Conservation (phyloP, 2,113 vertebrate genomes). For the Zosterops japonicus region DNA sequence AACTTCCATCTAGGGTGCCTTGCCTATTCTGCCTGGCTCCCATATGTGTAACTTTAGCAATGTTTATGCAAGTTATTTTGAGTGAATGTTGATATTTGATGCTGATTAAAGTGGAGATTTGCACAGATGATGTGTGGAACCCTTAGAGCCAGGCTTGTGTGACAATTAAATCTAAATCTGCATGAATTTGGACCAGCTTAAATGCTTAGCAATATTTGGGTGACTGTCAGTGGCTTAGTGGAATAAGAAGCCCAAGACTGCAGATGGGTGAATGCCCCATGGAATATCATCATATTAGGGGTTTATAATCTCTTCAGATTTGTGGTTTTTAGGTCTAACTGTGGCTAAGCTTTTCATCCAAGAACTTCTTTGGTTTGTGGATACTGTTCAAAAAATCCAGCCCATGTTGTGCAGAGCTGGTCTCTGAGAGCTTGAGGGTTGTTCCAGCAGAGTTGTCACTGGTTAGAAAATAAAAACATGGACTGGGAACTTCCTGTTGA, state of each 20-base stretch:
- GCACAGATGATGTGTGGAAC: slow-evolving; percentile 19
- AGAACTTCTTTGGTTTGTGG: not conserved
- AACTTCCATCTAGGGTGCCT: not conserved
- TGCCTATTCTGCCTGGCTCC: not conserved
- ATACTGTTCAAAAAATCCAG: not conserved
- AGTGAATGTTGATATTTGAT: not conserved
- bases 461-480: not conserved
- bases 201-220: slow-evolving; percentile 45
- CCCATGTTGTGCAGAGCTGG: not conserved
- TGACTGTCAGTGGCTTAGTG: not conserved
- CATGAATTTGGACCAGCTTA: slow-evolving; percentile 39
- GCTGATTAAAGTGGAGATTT: slow-evolving; percentile 8
- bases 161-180: slow-evolving; percentile 37
- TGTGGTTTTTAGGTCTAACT: not conserved
- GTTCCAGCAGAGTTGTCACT: not conserved
- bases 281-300: not conserved
- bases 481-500: not conserved
- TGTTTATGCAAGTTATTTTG: not conserved
- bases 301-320: not conserved
- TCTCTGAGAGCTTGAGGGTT: not conserved
- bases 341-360: not conserved
- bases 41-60: not conserved
- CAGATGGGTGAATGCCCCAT: not conserved
- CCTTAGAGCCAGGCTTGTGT: not conserved
- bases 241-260: slow-evolving; percentile 14